Evolutionary conservation across 1,140 invertebrate species (phyloP).

Genomic region (Drosophila oshimai): DNA sequence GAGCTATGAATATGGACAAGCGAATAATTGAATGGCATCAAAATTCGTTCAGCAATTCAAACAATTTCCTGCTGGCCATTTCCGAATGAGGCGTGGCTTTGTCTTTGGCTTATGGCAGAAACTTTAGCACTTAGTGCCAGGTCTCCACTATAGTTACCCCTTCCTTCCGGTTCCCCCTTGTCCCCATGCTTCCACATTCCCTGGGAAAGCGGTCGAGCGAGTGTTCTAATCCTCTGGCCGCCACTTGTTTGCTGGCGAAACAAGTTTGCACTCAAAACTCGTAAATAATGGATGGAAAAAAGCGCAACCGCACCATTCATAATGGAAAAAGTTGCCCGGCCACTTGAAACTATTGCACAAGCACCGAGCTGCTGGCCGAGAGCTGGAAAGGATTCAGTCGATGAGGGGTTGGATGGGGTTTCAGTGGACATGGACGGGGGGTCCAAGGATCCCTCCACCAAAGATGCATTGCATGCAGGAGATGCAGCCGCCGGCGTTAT

Average conservation of each 20-base stretch:
- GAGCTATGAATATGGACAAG: not conserved
- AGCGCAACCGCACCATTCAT: slow-evolving; percentile 80
- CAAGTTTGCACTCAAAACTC: slow-evolving; percentile 79
- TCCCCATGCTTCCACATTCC: not conserved
- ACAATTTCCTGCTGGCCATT: not conserved
- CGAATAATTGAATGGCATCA: not conserved
- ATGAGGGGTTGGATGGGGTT: not conserved
- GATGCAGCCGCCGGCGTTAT: slow-evolving; percentile 59
- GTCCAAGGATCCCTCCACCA: no score
- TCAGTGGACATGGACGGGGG: no score
- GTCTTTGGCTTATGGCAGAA: slow-evolving; percentile 56
- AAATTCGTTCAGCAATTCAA: not conserved
- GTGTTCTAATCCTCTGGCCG: slow-evolving; percentile 72
- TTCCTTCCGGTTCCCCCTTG: not conserved
- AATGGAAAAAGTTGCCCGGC: slow-evolving; percentile 76
- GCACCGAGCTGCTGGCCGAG: slow-evolving; percentile 22
- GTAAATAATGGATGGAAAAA: slow-evolving; percentile 79
- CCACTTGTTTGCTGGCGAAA: slow-evolving; percentile 75
- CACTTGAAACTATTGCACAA: slow-evolving; percentile 77
- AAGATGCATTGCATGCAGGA: slow-evolving; percentile 20
- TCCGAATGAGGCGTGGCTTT: slow-evolving; percentile 52
- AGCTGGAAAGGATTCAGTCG: slow-evolving; percentile 18
- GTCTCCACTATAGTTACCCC: not conserved
- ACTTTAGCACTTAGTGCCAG: slow-evolving; percentile 69
- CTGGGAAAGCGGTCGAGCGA: slow-evolving; percentile 58